Percentiles rank a stretch among this genome's conserved stretches.
phyloP scores from a whole-genome alignment of 2,888 invertebrate species.

The Junonia oenone region DNA sequence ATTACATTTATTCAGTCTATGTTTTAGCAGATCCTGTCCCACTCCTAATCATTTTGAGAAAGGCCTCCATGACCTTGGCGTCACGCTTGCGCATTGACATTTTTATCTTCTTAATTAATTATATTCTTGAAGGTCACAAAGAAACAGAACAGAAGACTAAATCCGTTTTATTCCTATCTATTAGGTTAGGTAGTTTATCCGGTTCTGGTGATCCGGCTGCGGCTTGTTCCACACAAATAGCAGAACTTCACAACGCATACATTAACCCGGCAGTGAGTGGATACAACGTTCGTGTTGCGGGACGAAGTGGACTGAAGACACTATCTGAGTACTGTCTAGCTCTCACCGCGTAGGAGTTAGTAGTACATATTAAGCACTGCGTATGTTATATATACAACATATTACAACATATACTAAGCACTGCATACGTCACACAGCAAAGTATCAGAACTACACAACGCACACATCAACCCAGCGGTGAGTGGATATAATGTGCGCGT shows the following conservation, averaged over 20 bases:
- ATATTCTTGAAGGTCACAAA: background rate
- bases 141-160: background rate
- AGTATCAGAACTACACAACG: background rate
- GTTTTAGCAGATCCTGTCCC: too few species aligned
- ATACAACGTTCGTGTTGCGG: slow-evolving; percentile 33
- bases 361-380: background rate
- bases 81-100: background rate
- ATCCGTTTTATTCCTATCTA: background rate
- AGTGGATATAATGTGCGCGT: slow-evolving; percentile 30
- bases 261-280: slow-evolving; percentile 60
- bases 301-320: slow-evolving; percentile 28
- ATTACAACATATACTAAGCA: background rate
- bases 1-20: too few species aligned
- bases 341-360: slow-evolving; percentile 15
- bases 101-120: too few species aligned
- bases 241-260: slow-evolving; percentile 81
- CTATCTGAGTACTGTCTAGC: slow-evolving; percentile 34
- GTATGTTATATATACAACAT: background rate
- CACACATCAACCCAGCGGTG: slow-evolving; percentile 47
- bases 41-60: too few species aligned
- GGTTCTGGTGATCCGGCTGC: slow-evolving; percentile 82
- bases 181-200: slow-evolving; percentile 73
- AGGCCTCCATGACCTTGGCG: too few species aligned
- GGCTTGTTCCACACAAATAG: slow-evolving; percentile 80
- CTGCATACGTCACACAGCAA: background rate